Conservation (phyloP, 2,888 invertebrate genomes). For the Amphiduros pacificus region DNA sequence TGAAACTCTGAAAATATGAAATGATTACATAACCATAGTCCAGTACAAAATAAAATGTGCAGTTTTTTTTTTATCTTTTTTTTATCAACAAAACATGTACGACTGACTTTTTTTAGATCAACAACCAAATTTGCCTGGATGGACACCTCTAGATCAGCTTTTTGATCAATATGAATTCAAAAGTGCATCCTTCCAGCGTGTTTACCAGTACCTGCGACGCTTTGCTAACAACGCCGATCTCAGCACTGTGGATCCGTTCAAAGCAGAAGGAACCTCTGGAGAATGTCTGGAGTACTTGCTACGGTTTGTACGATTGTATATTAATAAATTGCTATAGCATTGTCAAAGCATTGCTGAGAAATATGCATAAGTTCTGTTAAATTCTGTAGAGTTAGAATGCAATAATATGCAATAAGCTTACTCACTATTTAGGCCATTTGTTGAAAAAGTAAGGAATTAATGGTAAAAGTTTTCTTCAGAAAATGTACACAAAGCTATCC, state of each 20-base stretch:
- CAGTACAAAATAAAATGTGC: neutral
- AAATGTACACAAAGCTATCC: too few species aligned
- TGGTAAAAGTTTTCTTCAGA: too few species aligned
- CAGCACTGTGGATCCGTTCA: neutral
- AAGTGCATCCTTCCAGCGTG: constrained; percentile 39
- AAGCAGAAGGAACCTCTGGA: neutral
- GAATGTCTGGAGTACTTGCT: constrained; percentile 8
- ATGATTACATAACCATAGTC: too few species aligned
- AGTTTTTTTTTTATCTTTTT: neutral
- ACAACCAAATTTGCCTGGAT: neutral
- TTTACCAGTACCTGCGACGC: constrained; percentile 38
- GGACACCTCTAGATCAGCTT: constrained; percentile 24
- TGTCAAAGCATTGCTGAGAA: too few species aligned
- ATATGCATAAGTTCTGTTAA: too few species aligned
- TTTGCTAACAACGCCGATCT: constrained; percentile 12
- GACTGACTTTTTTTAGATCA: neutral
- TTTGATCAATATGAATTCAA: constrained; percentile 39
- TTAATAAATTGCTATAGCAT: too few species aligned
- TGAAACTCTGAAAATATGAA: too few species aligned
- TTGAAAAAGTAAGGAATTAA: too few species aligned
- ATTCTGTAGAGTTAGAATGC: too few species aligned
- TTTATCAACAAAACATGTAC: too few species aligned
- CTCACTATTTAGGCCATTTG: too few species aligned
- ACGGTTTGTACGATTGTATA: neutral
- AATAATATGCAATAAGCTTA: too few species aligned